Percentiles rank a stretch among this genome's conserved stretches.
These are phyloP conservation scores for Muscina levida DNA, from an alignment of 2,888 invertebrate species.

Conservation along the genomic window DNA sequence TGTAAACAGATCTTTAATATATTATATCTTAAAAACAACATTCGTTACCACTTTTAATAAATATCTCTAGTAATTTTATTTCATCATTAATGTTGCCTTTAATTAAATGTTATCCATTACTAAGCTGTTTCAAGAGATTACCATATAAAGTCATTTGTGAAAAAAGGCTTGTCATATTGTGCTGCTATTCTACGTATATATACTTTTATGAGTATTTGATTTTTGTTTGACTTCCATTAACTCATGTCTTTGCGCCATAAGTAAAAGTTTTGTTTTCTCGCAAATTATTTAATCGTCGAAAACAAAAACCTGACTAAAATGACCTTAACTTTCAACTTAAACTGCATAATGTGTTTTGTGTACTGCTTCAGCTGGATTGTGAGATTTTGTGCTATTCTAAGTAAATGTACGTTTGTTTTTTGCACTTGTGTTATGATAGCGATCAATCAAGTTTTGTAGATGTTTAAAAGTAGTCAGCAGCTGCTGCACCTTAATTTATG, in stretches of 20 bases:
- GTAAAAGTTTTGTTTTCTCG: conserved; percentile 26
- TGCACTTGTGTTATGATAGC: conserved; percentile 53
- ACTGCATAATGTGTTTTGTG: not conserved
- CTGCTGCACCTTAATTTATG: conserved; percentile 57
- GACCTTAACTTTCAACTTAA: conserved; percentile 64
- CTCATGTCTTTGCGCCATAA: not conserved
- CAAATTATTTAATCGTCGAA: conserved; percentile 29
- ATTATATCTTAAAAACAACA: too few relatives aligned
- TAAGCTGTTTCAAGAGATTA: not conserved
- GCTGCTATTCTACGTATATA: too few relatives aligned
- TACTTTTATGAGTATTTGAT: too few relatives aligned
- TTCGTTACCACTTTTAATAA: too few relatives aligned
- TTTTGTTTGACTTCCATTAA: not conserved
- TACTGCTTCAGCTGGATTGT: conserved; percentile 31
- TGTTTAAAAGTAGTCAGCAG: conserved; percentile 14
- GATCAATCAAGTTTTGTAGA: conserved; percentile 53
- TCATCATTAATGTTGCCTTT: too few relatives aligned
- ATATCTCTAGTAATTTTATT: too few relatives aligned
- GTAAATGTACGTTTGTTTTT: conserved; percentile 24
- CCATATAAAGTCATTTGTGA: conserved; percentile 18
- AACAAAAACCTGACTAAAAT: conserved; percentile 63
- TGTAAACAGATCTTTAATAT: too few relatives aligned
- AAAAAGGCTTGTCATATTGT: conserved; percentile 55
- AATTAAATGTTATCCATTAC: too few relatives aligned
- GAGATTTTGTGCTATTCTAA: conserved; percentile 29